A percentile compares a stretch with the other conserved stretches of the same genome.
Evolutionary conservation across 2,113 vertebrate genomes (phyloP).

Genomic region (Albula glossodonta): DNA sequence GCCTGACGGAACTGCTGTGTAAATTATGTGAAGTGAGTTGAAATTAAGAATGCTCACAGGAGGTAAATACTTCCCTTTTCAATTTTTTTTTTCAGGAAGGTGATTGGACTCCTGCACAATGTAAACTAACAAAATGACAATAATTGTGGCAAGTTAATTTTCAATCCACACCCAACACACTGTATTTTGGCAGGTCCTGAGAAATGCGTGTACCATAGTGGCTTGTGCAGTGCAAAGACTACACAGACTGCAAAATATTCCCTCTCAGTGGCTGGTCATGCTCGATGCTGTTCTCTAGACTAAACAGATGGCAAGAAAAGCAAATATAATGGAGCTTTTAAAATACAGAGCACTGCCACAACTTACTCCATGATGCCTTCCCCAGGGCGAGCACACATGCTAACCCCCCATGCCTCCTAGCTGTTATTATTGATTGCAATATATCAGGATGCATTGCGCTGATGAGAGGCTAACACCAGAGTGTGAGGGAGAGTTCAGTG

Average conservation of each 20-base stretch:
- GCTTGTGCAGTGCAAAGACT: neutral
- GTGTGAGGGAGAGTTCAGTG: neutral
- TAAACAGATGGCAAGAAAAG: constrained; percentile 65
- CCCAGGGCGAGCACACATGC: constrained; percentile 18
- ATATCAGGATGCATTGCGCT: neutral
- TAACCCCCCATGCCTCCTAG: neutral
- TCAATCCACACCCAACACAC: constrained; percentile 15
- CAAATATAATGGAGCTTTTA: constrained; percentile 55
- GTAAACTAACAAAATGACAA: constrained; percentile 43
- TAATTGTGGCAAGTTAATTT: constrained; percentile 37
- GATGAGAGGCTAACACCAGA: neutral
- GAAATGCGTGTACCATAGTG: neutral
- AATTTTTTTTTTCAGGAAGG: constrained; percentile 36
- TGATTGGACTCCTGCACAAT: constrained; percentile 49
- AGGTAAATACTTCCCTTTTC: constrained; percentile 37
- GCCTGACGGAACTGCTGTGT: constrained; percentile 34
- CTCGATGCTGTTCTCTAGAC: constrained; percentile 44
- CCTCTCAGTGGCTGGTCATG: neutral
- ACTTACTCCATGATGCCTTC: constrained; percentile 28
- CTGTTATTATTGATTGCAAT: neutral
- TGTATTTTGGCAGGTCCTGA: neutral
- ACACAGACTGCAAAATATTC: constrained; percentile 9
- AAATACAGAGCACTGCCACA: constrained; percentile 44
- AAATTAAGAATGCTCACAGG: constrained; percentile 48
- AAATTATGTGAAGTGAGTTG: constrained; percentile 27